Evolutionary conservation across 2,888 invertebrate genomes (phyloP), one percentile per base, ranked within the genome.

Genomic region (Allolobophora icterica): DNA sequence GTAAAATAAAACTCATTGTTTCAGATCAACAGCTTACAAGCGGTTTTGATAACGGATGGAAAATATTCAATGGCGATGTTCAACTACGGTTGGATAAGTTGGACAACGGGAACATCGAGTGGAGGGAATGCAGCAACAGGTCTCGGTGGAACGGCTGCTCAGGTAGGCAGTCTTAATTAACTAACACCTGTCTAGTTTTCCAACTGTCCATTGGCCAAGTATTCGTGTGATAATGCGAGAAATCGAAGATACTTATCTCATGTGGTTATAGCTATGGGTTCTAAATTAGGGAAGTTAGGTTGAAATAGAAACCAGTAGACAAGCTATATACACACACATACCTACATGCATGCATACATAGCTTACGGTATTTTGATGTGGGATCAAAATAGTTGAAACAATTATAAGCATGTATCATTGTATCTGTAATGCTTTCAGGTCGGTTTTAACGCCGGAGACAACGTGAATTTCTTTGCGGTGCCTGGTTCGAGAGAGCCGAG

Each of bases 21-120:
- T 6, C 38, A 87, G 87, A 87, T 34, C 1, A 87, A 87, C 24
- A 87, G 35, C 24, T 87, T 87, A 35, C 87, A 87, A 35, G 35
- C 35, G 38, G 87, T 87, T 6, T 38, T 87, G 87, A 87, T 87
- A 30, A 35, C 87, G n/a, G 87, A 87, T 87, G 87, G 87, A 35
- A 35, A 34, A 8, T 11, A 87, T 24, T 87, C 87, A 24, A 35
- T 87, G 35, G 87, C 87, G 35, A 87, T 87, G 87, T 87, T 87
- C 87, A 87, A 87, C 87, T 87, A 87, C 24, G 87, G 35, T 24
- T 24, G 35, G 38, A 35, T 87, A 24, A 87, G 21, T 17, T 87
- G 87, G 87, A 87, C 87, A 24, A 87, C 87, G 1, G 87, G 87
- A 21, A 87, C 87, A 6, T 87, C 35, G 8, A 87, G 87, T 87